Percentiles rank a stretch among this genome's conserved stretches.
phyloP scores from a whole-genome alignment of 2,113 vertebrate genomes.

The Hemiscyllium ocellatum region DNA sequence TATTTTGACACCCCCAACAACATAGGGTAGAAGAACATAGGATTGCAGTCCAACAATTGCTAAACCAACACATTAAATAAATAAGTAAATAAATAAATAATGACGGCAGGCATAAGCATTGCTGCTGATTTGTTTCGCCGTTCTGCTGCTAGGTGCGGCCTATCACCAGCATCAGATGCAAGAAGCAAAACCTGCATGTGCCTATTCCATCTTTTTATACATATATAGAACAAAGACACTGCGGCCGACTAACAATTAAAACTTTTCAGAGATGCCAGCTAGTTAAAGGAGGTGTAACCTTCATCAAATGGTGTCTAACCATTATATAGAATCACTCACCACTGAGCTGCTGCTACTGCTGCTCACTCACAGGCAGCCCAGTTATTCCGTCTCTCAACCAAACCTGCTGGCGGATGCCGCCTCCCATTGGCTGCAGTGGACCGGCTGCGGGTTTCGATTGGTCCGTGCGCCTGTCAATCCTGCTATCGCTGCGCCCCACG shows the following conservation, averaged over 20 bases:
- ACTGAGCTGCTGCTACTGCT: not conserved
- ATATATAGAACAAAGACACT: not conserved
- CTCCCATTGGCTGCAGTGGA: conserved; percentile 45
- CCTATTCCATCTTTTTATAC: not conserved
- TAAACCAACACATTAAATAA: not conserved
- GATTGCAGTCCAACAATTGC: not conserved
- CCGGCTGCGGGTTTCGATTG: not conserved
- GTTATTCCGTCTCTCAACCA: conserved; percentile 41
- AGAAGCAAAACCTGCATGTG: not conserved
- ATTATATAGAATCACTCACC: conserved; percentile 26
- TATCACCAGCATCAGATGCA: not conserved
- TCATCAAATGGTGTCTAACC: not conserved
- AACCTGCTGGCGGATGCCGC: conserved; percentile 30
- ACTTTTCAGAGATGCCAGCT: not conserved
- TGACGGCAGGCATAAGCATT: not conserved
- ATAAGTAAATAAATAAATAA: not conserved
- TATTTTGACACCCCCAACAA: not conserved
- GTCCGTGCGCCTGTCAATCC: not conserved
- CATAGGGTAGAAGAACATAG: not conserved
- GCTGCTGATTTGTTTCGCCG: not conserved
- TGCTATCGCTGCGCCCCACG: not conserved
- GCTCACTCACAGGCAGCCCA: not conserved
- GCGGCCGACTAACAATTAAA: not conserved
- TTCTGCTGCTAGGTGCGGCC: not conserved
- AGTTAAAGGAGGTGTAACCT: not conserved